phyloP scores from a whole-genome alignment of 1,140 invertebrate species.

The Drosophila sp. region DNA sequence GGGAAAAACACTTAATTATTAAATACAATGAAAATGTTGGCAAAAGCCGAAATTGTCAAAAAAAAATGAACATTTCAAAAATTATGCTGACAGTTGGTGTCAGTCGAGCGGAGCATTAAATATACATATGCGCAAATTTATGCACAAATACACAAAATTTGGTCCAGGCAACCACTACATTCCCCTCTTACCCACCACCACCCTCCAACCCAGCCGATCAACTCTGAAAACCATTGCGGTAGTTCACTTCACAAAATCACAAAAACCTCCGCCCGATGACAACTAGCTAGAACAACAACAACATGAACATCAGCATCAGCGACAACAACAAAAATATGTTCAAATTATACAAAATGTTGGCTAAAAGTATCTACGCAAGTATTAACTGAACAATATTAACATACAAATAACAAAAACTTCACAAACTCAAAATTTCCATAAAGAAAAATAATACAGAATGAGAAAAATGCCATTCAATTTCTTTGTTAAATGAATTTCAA shows the following conservation, averaged over 20 bases:
- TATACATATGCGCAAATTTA: conserved; percentile 80
- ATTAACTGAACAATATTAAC: conserved; percentile 13
- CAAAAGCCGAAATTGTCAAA: conserved; percentile 50
- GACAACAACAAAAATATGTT: conserved; percentile 20
- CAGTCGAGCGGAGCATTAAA: conserved; percentile 79
- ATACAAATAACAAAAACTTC: conserved; percentile 14
- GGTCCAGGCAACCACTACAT: conserved; percentile 25
- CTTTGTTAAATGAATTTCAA: conserved; percentile 3
- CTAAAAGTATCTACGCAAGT: conserved; percentile 1
- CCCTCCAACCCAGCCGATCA: conserved; percentile 33
- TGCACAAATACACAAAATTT: conserved; percentile 64
- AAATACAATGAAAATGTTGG: conserved; percentile 35
- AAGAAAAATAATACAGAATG: conserved; percentile 14
- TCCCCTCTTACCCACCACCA: conserved; percentile 8
- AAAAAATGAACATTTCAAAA: no score
- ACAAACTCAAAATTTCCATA: conserved; percentile 17
- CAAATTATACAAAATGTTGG: conserved; percentile 24
- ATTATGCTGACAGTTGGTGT: conserved; percentile 80
- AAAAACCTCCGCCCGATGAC: conserved; percentile 45
- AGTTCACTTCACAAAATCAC: conserved; percentile 78
- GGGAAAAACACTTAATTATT: conserved; percentile 44
- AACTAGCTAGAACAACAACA: conserved; percentile 48
- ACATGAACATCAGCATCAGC: conserved; percentile 4
- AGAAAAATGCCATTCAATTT: conserved; percentile 11
- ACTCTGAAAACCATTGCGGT: conserved; percentile 35